These are phyloP conservation scores for Dromius quadrimaculatus DNA, from an alignment of 2,888 invertebrate species.

Conservation along the genomic window DNA sequence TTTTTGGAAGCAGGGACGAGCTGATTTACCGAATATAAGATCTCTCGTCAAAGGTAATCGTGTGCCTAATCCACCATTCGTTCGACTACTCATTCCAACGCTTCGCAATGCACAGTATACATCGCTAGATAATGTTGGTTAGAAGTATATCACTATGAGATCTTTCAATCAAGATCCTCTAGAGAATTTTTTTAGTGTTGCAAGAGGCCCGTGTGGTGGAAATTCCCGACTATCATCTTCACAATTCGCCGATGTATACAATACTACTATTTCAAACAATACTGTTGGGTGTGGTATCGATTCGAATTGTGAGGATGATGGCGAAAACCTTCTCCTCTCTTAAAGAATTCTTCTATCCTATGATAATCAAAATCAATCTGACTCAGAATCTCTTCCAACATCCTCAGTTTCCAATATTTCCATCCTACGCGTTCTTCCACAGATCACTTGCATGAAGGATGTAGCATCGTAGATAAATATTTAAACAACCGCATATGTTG, in stretches of 20 bases:
- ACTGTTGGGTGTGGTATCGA: background rate
- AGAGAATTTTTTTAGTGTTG: conserved; percentile 2
- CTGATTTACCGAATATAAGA: background rate
- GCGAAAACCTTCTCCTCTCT: background rate
- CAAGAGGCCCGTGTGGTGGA: background rate
- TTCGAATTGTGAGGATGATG: conserved; percentile 9
- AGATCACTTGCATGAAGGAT: background rate
- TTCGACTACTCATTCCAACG: background rate
- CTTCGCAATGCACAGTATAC: background rate
- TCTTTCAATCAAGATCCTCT: background rate
- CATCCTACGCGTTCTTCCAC: background rate
- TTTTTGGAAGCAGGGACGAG: too few species aligned
- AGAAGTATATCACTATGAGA: too few species aligned
- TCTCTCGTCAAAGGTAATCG: background rate
- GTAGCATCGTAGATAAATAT: background rate
- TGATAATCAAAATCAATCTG: background rate
- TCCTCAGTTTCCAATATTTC: background rate
- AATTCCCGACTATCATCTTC: background rate
- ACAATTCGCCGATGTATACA: background rate
- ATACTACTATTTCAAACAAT: background rate
- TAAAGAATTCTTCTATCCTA: background rate
- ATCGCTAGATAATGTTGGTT: background rate
- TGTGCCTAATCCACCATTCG: background rate
- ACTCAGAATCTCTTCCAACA: background rate
- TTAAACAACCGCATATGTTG: background rate